A percentile compares a stretch with the other conserved stretches of the same genome.
Conservation (phyloP, 2,888 invertebrate genomes). For the Harpalus rubripes region DNA sequence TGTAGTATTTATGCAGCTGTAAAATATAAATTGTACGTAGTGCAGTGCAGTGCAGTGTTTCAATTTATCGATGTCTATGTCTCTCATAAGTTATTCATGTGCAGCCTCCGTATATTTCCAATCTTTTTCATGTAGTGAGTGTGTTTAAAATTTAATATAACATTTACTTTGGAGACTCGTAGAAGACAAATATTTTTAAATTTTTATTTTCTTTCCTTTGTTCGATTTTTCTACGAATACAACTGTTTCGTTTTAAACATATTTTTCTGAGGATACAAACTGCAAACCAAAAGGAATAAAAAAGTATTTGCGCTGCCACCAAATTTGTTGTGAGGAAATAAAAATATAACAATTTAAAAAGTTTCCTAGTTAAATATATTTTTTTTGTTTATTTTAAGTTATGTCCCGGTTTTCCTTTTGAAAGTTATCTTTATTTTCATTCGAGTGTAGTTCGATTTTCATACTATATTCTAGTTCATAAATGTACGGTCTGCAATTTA, state of each 20-base stretch:
- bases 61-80: background rate
- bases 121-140: background rate
- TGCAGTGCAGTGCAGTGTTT: background rate
- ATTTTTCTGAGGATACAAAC: background rate
- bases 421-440: no score
- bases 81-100: background rate
- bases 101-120: constrained; percentile 9
- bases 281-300: background rate
- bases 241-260: constrained; percentile 18
- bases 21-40: background rate
- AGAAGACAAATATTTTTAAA: constrained; percentile 26
- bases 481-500: no score
- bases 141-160: constrained; percentile 37
- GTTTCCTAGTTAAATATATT: background rate
- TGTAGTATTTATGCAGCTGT: background rate
- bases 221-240: constrained; percentile 14
- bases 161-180: constrained; percentile 27
- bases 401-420: no score
- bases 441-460: no score
- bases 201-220: background rate
- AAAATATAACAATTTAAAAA: background rate
- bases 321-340: background rate
- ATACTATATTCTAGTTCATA: no score
- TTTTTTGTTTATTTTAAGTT: no score
- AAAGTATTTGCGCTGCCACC: background rate